Base-by-base conservation (phyloP, 1,140 invertebrate genomes). In the Brachionus angularis region DNA sequence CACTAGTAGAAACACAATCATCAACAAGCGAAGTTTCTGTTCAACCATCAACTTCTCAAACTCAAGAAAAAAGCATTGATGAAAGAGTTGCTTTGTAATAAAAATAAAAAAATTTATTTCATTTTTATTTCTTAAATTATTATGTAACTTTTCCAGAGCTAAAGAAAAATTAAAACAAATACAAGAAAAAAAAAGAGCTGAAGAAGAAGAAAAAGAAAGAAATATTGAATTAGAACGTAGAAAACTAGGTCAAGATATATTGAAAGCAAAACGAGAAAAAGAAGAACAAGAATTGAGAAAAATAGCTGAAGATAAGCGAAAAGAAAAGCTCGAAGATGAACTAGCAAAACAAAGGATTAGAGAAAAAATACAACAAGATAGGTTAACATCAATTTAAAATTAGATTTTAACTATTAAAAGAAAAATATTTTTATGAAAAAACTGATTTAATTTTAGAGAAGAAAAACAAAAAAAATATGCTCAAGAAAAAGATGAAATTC, bases 291-390 rank as follows among this genome's bases (percentile, higher is more conserved):
- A 91, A 75, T 73, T 88, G 2, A 88, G 88, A 75, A 84, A 88
- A 76, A 74, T 86, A 33, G 81, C 79, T 46, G 83, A 84, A 46
- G 80, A 87, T 75, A 84, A 88, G 73, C 86, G 87, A 73, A 85
- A 87, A 62, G 88, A 89, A 73, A 89, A 87, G 76, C 82, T 85
- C 72, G 87, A 87, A 64, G 87, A 89, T 72, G 81, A 85, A 62
- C 79, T 84, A 49, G 87, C 87, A 2, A 78, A 86, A 74, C 86
- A 89, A 73, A 84, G 85, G 75, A 86, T 91, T 31, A 82, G 86
- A 73, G 85, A 86, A 67, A 87, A 89, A 81, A 91, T 88, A 76
- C 88, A 86, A 18, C 87, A 88, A 79, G 89, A 90, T 77, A 86
- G 88, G 82, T 82, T 64, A 42, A 73, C 72, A 62, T 64, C 49